Base-by-base conservation (phyloP, 2,888 invertebrate genomes). In the Patella ulyssiponensis region DNA sequence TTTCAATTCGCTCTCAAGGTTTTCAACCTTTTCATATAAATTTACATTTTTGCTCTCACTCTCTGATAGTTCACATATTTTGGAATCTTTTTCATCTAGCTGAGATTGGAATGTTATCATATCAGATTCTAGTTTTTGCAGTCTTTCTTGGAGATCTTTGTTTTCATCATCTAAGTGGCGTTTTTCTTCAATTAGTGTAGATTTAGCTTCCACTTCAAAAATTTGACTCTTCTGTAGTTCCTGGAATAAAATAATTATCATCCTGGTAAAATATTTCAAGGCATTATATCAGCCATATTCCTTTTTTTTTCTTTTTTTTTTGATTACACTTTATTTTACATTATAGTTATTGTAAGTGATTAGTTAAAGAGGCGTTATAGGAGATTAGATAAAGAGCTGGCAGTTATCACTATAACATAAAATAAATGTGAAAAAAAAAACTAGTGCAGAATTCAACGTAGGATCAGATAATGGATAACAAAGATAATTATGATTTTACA, bases 21-120 rank as follows among this genome's bases (percentile, higher is more conserved):
- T 52, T 70, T 69, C 74, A 17, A 76, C 11, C 44, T 71, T 53
- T 27, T 76, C 76, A 69, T n/a, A 76, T 54, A 73, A 23, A 14
- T 23, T 54, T 23, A 20, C 17, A 27, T 75, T 14, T 15, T 78
- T 52, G 52, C 15, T 44, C 69, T 73, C 75, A 20, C 9, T n/a
- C 56, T 75, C 75, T 44, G 77, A 73, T 7, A 73, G 17, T 27
- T 77, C 9, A 17, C 73, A 73, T 17, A 56, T 56, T 23, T 73
- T 69, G 3, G 33, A 44, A 17, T 77, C 17, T 20, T 51, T 58
- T 11, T 58, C 76, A 54, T 58, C 72, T 17, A 71, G 33, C 3
- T 27, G 17, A 9, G 51, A 27, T 23, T 54, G 33, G 3, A 71
- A 23, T n/a, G 33, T n/a, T 44, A 71, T 27, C 20, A 70, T 53